These are phyloP conservation scores for Takifugu flavidus DNA, from an alignment of 2,113 vertebrate species.

Conservation along the genomic window DNA sequence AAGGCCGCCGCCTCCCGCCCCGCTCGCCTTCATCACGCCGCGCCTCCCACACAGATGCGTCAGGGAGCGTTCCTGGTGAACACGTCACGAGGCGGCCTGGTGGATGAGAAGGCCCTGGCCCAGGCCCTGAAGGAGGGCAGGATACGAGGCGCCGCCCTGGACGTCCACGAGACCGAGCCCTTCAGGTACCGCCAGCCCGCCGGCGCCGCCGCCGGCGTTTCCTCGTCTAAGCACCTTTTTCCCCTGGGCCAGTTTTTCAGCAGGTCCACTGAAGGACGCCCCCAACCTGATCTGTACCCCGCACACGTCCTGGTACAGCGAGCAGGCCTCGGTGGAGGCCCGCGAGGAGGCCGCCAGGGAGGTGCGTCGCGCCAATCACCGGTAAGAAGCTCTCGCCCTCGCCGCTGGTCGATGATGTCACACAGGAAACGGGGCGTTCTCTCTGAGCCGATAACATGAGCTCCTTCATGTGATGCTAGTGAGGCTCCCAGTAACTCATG, in stretches of 20 bases:
- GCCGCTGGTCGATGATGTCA: too few species aligned
- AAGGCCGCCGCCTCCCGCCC: background rate
- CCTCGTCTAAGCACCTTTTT: background rate
- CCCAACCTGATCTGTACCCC: slow-evolving; percentile 89
- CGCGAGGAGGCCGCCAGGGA: slow-evolving; percentile 88
- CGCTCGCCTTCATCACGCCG: slow-evolving; percentile 1
- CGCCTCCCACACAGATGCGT: slow-evolving; percentile 77
- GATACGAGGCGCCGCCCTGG: slow-evolving; percentile 87
- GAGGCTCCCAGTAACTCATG: too few species aligned
- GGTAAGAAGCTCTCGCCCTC: slow-evolving; percentile 58
- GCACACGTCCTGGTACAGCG: slow-evolving; percentile 90
- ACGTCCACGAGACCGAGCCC: slow-evolving; percentile 87
- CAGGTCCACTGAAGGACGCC: slow-evolving; percentile 86
- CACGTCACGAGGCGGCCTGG: slow-evolving; percentile 85
- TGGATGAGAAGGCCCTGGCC: slow-evolving; percentile 87
- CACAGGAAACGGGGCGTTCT: background rate
- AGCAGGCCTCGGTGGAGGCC: slow-evolving; percentile 87
- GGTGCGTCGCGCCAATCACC: slow-evolving; percentile 87
- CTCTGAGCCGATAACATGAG: too few species aligned
- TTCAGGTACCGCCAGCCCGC: slow-evolving; percentile 76
- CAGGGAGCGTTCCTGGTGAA: slow-evolving; percentile 89
- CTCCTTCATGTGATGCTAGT: too few species aligned
- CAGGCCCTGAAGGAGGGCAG: slow-evolving; percentile 88
- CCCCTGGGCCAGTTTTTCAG: slow-evolving; percentile 76
- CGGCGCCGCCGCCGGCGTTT: background rate